These are phyloP conservation scores for Ladona fulva DNA, from an alignment of 1,140 invertebrate genomes.

Conservation along the genomic window DNA sequence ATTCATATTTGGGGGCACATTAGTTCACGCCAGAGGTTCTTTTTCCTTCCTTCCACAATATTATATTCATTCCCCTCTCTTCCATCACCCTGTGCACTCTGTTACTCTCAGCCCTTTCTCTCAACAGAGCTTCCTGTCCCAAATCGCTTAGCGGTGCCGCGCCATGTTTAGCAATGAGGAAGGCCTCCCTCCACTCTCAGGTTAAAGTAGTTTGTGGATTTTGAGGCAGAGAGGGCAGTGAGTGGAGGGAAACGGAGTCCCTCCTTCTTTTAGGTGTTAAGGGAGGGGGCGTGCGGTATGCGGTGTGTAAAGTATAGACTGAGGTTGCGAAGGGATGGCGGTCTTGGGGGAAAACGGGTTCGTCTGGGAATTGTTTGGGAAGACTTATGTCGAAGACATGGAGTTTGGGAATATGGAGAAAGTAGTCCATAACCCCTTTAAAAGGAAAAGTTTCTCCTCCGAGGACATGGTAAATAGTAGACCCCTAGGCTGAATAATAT, in stretches of 20 bases:
- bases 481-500: too few relatives aligned
- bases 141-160: neutral
- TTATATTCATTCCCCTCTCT: neutral
- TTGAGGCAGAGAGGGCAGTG: neutral
- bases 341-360: neutral
- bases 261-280: neutral
- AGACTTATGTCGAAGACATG: constrained; percentile 9
- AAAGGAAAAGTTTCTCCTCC: neutral
- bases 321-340: neutral
- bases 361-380: neutral
- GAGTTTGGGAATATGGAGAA: neutral
- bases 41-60: neutral
- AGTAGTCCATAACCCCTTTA: neutral
- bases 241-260: neutral
- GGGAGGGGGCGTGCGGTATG: neutral
- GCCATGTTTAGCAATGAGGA: constrained; percentile 4
- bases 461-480: too few relatives aligned
- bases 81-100: neutral
- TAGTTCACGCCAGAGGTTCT: too few relatives aligned
- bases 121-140: neutral
- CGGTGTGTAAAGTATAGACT: neutral
- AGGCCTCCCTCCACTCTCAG: neutral
- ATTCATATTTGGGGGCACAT: too few relatives aligned
- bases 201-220: neutral
- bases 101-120: neutral